Evolutionary conservation across 1,140 invertebrate species (phyloP).

Genomic region (Polypedilum vanderplanki): DNA sequence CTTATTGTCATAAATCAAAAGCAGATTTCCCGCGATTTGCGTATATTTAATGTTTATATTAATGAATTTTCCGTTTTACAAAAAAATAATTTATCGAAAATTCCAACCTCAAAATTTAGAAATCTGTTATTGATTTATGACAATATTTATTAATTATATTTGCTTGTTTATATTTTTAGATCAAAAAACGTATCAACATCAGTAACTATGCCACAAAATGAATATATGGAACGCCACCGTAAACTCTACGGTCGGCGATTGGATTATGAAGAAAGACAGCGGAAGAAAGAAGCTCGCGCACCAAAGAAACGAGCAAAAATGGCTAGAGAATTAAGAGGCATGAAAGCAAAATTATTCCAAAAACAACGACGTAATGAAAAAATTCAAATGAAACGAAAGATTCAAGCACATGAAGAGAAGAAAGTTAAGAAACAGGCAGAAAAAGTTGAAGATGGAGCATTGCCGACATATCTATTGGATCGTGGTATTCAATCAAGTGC

Average conservation of each 20-base stretch:
- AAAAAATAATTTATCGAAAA: not conserved
- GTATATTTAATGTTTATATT: not conserved
- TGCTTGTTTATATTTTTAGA: not conserved
- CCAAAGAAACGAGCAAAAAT: constrained; percentile 84
- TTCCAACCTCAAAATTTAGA: not conserved
- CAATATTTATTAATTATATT: not conserved
- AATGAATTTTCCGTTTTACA: not conserved
- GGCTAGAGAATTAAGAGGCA: constrained; percentile 84
- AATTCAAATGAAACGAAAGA: constrained; percentile 98
- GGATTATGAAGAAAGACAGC: constrained; percentile 95
- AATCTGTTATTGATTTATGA: constrained; percentile 20
- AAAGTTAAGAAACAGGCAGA: constrained; percentile 81
- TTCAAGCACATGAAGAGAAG: constrained; percentile 86
- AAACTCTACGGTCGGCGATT: constrained; percentile 93
- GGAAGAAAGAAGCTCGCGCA: constrained; percentile 90
- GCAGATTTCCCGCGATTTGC: not conserved
- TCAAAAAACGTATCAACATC: constrained; percentile 33
- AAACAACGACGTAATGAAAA: constrained; percentile 96
- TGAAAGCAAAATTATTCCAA: constrained; percentile 97
- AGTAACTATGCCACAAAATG: constrained; percentile 95
- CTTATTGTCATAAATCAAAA: constrained; percentile 10
- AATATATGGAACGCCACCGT: constrained; percentile 96
- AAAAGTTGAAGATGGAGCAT: constrained; percentile 76
- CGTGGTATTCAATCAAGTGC: constrained; percentile 89
- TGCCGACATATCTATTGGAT: constrained; percentile 95